phyloP scores from a whole-genome alignment of 2,113 vertebrate genomes.

The Carollia perspicillata region DNA sequence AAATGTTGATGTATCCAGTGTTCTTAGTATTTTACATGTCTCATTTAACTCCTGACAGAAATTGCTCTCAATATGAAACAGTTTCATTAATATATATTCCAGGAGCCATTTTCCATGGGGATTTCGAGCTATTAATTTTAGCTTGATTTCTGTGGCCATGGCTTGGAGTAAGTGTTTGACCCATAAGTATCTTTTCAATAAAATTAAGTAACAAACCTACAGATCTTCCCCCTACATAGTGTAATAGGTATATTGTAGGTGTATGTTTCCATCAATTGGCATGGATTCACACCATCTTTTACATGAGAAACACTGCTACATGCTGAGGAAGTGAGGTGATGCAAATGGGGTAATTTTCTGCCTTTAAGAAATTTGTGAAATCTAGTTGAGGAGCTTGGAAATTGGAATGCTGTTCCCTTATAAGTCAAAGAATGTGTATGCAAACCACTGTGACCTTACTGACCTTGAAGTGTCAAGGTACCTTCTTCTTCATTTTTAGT shows the following conservation, averaged over 20 bases:
- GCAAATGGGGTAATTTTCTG: not conserved
- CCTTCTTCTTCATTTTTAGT: not conserved
- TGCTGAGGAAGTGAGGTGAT: not conserved
- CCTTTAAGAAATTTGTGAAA: not conserved
- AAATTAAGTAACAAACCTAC: not conserved
- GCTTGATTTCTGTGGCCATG: not conserved
- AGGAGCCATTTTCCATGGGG: not conserved
- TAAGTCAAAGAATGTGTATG: not conserved
- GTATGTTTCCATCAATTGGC: not conserved
- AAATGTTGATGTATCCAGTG: not conserved
- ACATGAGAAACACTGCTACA: not conserved
- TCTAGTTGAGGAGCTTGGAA: not conserved
- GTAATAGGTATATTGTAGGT: not conserved
- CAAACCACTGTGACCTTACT: not conserved
- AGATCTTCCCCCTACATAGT: not conserved
- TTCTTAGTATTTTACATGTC: not conserved
- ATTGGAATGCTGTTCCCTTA: not conserved
- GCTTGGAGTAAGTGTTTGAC: not conserved
- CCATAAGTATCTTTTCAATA: not conserved
- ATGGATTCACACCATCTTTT: not conserved
- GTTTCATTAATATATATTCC: not conserved
- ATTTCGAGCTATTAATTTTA: constrained; percentile 3
- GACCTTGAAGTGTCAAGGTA: not conserved
- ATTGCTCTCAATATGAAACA: not conserved
- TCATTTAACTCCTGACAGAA: not conserved